These are phyloP conservation scores for Willowsia nigromaculata DNA, from an alignment of 2,888 invertebrate species.

Conservation along the genomic window DNA sequence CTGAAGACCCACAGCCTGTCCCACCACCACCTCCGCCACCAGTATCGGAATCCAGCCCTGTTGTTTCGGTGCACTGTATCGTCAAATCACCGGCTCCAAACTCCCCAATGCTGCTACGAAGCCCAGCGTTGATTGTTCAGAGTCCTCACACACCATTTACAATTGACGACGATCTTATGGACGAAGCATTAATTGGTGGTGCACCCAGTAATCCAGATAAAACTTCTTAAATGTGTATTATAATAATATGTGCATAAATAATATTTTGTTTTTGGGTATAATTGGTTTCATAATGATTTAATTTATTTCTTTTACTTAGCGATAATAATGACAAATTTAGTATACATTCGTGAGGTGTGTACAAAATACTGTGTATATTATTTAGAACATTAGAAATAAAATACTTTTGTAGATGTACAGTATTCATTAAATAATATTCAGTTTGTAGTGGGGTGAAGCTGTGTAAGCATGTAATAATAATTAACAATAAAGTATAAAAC, in stretches of 20 bases:
- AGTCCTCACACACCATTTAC: constrained; percentile 86
- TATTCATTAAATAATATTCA: too few species aligned
- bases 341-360: too few species aligned
- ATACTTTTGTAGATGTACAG: too few species aligned
- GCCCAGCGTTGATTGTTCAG: constrained; percentile 82
- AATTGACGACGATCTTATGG: constrained; percentile 94
- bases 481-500: neutral
- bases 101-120: constrained; percentile 79
- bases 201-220: constrained; percentile 80
- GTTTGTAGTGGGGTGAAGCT: too few species aligned
- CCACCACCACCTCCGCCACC: constrained; percentile 60
- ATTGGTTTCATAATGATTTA: neutral
- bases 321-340: too few species aligned
- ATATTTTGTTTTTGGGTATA: neutral
- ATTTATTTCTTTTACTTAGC: too few species aligned
- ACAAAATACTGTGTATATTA: too few species aligned
- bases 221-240: constrained; percentile 23
- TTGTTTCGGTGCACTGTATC: constrained; percentile 85
- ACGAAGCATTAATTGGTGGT: constrained; percentile 90
- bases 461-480: neutral
- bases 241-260: neutral
- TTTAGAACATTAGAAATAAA: too few species aligned
- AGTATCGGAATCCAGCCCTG: constrained; percentile 57
- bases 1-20: constrained; percentile 28
- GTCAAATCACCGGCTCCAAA: constrained; percentile 87